Evolutionary conservation across 2,113 vertebrate species (phyloP), one percentile per base, ranked within the genome.

Genomic region (Charadrius vociferus): DNA sequence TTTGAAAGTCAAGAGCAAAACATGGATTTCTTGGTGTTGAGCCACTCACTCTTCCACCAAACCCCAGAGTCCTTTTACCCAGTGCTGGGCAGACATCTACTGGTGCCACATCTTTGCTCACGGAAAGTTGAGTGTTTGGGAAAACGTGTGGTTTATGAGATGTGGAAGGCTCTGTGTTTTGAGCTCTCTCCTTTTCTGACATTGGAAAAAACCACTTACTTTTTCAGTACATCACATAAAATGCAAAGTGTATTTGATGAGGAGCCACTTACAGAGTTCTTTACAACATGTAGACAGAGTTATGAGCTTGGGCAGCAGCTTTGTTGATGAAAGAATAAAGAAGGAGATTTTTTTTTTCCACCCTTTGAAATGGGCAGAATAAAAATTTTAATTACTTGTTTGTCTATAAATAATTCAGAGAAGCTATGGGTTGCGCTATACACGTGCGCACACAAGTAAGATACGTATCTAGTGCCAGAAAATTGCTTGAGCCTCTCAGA

Each of bases 301-400:
- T 96, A 97, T 12, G 95, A 95, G 87, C 71, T 47, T 73, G 90
- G 81, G 85, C 93, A 88, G 81, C 62, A 61, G 70, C 87, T 93
- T 88, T 72, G 93, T 89, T 96, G 92, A 90, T 96, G 91, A 87
- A 89, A 96, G 81, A 94, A 94, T 92, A 93, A 91, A 89, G 67
- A 4, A 62, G 75, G 4, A 4, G 32, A 9, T 8, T n/a, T 68
- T 93, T 81, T 80, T 88, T 73, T 6, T 19, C 41, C 23, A 6
- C 39, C 29, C 23, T 93, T 81, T 15, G 36, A 77, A 94, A 94
- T 45, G 74, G 62, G 78, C 73, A 66, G 81, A 94, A 95, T 94
- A 96, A 93, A 96, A 96, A 90, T 85, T 90, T 95, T 95, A 96
- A 94, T 96, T 96, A 95, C 90, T 90, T 95, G 92, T 94, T 96